Conservation (phyloP, 2,888 invertebrate genomes). For the Hoplodrina ambigua region DNA sequence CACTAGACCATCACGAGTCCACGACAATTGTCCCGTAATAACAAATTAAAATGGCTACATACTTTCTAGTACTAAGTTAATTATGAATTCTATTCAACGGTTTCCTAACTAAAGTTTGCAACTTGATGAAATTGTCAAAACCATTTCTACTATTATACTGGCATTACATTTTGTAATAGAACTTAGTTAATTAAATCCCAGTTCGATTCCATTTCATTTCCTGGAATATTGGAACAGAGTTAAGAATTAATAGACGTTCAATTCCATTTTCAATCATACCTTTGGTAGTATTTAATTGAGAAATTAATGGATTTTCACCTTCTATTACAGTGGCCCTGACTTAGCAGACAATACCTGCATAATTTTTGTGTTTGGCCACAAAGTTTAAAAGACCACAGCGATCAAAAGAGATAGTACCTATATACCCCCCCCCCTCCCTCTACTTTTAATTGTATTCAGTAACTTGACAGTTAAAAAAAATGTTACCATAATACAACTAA, state of each 20-base stretch:
- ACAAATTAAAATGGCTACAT: neutral
- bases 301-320: slow-evolving; percentile 16
- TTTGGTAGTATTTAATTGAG: neutral
- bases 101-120: slow-evolving; percentile 1
- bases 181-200: slow-evolving; percentile 41
- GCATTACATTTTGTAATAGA: slow-evolving; percentile 13
- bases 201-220: slow-evolving; percentile 22
- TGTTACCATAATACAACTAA: too few species aligned
- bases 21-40: too few species aligned
- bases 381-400: neutral
- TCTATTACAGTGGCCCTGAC: neutral
- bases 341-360: neutral
- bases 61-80: neutral
- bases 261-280: slow-evolving; percentile 21
- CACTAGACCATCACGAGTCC: too few species aligned
- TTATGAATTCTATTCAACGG: slow-evolving; percentile 5
- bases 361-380: neutral
- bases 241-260: slow-evolving; percentile 27
- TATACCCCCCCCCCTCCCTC: too few species aligned
- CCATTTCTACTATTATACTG: slow-evolving; percentile 10
- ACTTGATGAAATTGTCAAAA: slow-evolving; percentile 15
- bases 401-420: neutral
- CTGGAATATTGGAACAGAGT: slow-evolving; percentile 15
- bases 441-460: too few species aligned
- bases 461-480: too few species aligned